phyloP scores from a whole-genome alignment of 2,888 invertebrate species.

The Harpalus rubripes region DNA sequence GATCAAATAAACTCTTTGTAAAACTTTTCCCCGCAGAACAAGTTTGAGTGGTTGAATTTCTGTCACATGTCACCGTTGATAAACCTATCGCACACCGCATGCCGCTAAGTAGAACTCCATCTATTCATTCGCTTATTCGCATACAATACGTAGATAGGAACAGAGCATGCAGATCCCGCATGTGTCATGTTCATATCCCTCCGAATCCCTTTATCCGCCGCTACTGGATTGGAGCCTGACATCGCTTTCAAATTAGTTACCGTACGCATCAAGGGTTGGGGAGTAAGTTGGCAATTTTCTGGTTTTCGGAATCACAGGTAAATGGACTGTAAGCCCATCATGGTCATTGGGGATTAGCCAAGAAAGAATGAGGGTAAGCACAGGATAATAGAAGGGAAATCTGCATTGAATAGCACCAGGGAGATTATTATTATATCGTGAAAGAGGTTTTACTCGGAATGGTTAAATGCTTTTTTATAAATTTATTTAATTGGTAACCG shows the following conservation, averaged over 20 bases:
- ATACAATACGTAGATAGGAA: slow-evolving; percentile 23
- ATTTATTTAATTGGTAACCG: too few species aligned
- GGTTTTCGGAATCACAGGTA: slow-evolving; percentile 22
- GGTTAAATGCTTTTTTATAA: too few species aligned
- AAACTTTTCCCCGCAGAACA: too few species aligned
- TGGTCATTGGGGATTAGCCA: slow-evolving; percentile 22
- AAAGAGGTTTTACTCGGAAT: too few species aligned
- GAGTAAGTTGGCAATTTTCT: slow-evolving; percentile 15
- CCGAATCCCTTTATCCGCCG: slow-evolving; percentile 31
- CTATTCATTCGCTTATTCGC: slow-evolving; percentile 17
- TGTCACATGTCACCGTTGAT: background rate
- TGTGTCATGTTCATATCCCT: slow-evolving; percentile 41
- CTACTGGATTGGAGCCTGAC: slow-evolving; percentile 38
- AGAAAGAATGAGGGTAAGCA: background rate
- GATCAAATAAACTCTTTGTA: too few species aligned
- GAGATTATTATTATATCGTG: too few species aligned
- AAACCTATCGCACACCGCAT: slow-evolving; percentile 3
- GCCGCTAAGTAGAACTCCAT: slow-evolving; percentile 8
- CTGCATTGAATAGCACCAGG: too few species aligned
- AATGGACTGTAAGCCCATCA: slow-evolving; percentile 9
- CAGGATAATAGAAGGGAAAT: too few species aligned
- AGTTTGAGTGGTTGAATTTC: background rate
- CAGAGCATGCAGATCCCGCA: slow-evolving; percentile 20
- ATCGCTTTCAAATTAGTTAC: slow-evolving; percentile 52
- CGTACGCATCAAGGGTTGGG: slow-evolving; percentile 23